Evolutionary conservation across 2,113 vertebrate genomes (phyloP), one percentile per base, ranked within the genome.

Genomic region (Lutjanus erythropterus): DNA sequence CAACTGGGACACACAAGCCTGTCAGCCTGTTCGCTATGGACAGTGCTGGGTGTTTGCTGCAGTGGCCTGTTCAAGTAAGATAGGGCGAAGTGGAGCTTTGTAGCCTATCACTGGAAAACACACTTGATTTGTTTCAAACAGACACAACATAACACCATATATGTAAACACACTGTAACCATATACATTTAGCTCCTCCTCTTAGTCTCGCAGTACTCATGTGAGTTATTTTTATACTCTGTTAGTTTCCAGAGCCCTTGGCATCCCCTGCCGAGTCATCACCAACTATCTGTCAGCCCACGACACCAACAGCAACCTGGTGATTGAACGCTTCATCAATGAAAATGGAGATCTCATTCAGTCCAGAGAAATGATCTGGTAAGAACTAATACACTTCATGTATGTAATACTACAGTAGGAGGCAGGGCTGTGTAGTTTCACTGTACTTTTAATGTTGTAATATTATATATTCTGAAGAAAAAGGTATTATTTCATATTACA

Each of bases 21-120:
- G 97, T 87, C 90, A 95, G 71, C 95, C 94, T 0, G 97, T 99
- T 84, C 94, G 96, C 39, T 99, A 96, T 0, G 98, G 98, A 73
- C 98, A 99, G 93, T 99, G 98, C 91, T 99, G 98, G 98, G 98
- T 99, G 58, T 99, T 99, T 19, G 98, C 97, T 0, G 98, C 97
- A 0, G 96, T 99, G 78, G 96, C 96, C 0, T 99, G 98, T 86
- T 94, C 97, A 3, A 94, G 98, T 99, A 93, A 95, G 94, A 91
- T 78, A 76, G 56, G 41, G 59, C 25, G 9, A n/a, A 79, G 67
- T 2, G 4, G 10, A 66, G 33, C 59, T 42, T 25, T 0, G 39
- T 42, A 15, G 69, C 35, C 58, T 81, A 71, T 90, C 81, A 72
- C 21, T 33, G 41, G 15, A 65, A 78, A 82, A 69, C 79, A 84